These are phyloP conservation scores for Catocala nupta DNA, from an alignment of 2,888 invertebrate species.

Conservation along the genomic window DNA sequence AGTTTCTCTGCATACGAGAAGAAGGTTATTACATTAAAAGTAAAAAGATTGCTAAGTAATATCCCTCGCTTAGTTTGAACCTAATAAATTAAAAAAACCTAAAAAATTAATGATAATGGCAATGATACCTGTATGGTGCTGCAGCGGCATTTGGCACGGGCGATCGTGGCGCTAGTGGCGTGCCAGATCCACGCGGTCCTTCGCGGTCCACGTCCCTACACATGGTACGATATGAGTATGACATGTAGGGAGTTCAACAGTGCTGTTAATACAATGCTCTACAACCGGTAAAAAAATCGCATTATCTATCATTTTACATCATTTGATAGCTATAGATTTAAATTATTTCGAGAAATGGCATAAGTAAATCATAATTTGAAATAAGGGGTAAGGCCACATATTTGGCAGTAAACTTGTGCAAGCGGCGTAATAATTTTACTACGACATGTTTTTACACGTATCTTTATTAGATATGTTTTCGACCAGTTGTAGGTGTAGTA, in stretches of 20 bases:
- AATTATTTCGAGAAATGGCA: too few species aligned
- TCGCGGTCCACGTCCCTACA: conserved; percentile 82
- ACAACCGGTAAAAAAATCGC: conserved; percentile 1
- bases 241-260: conserved; percentile 14
- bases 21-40: too few species aligned
- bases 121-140: conserved; percentile 82
- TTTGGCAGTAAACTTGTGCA: too few species aligned
- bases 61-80: background rate
- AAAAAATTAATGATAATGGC: conserved; percentile 18
- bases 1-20: too few species aligned
- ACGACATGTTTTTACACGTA: too few species aligned
- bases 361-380: too few species aligned
- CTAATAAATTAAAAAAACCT: background rate
- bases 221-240: conserved; percentile 47
- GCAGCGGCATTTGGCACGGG: conserved; percentile 72
- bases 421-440: too few species aligned
- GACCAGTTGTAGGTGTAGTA: background rate
- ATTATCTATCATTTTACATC: background rate
- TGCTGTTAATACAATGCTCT: conserved; percentile 33
- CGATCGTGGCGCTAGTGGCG: conserved; percentile 77
- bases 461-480: background rate
- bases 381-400: too few species aligned
- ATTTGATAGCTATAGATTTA: background rate
- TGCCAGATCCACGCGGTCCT: conserved; percentile 61
- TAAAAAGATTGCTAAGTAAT: background rate